Evolutionary conservation across 1,140 invertebrate species (phyloP).

Genomic region (Trichomalopsis sarcophagae): DNA sequence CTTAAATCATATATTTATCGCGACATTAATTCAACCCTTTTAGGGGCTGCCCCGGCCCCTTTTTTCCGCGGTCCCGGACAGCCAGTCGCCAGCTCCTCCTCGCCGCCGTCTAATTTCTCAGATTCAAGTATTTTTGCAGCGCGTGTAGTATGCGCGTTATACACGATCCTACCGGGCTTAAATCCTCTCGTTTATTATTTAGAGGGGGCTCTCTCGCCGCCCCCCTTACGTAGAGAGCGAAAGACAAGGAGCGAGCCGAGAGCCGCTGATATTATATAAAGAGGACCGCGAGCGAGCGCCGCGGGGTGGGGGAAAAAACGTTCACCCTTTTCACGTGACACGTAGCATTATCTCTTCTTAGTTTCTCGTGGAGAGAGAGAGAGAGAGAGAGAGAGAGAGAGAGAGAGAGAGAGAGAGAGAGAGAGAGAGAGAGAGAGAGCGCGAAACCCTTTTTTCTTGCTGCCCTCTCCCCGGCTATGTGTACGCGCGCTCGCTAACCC

Average conservation of each 20-base stretch:
- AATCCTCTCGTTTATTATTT: conserved; percentile 76
- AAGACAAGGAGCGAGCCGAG: conserved; percentile 35
- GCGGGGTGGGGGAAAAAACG: conserved; percentile 44
- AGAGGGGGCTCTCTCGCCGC: conserved; percentile 58
- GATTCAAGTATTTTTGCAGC: conserved; percentile 75
- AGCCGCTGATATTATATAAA: conserved; percentile 49
- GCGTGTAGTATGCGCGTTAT: conserved; percentile 59
- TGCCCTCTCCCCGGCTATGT: conserved; percentile 14
- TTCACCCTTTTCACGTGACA: conserved; percentile 67
- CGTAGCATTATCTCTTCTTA: conserved; percentile 69
- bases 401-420: neutral
- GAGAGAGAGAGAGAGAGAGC: neutral
- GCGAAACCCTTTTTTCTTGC: conserved; percentile 21
- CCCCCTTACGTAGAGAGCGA: conserved; percentile 9
- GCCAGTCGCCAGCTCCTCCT: conserved; percentile 53
- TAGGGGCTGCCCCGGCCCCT: conserved; percentile 64
- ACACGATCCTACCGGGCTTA: conserved; percentile 60
- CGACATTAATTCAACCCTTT: conserved; percentile 77
- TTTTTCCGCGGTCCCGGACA: conserved; percentile 62
- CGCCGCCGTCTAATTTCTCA: conserved; percentile 71
- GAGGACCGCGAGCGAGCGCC: conserved; percentile 15
- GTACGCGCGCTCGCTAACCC: conserved; percentile 38
- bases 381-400: neutral
- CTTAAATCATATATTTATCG: conserved; percentile 77
- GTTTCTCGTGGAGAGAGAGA: conserved; percentile 53